A percentile compares a stretch with the other conserved stretches of the same genome.
Evolutionary conservation across 2,797 vertebrate species (phyloP).

Genomic region (Typhlichthys eigenmanni): DNA sequence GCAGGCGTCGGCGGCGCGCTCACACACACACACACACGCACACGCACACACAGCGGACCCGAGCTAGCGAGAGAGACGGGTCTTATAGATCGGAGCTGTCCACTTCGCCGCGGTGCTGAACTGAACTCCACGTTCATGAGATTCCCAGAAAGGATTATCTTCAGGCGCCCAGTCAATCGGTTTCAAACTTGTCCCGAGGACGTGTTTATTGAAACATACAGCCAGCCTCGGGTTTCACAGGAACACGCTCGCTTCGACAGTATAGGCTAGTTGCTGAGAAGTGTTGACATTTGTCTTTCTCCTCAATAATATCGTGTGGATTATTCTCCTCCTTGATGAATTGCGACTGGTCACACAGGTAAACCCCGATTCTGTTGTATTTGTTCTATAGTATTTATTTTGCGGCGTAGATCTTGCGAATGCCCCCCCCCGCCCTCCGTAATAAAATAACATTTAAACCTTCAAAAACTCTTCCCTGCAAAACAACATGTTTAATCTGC

Average conservation of each 20-base stretch:
- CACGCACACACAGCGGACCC: constrained; percentile 62
- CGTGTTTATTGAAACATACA: constrained; percentile 44
- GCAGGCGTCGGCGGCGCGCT: constrained; percentile 17
- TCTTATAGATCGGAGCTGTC: constrained; percentile 74
- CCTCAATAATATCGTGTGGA: constrained; percentile 55
- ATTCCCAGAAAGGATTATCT: constrained; percentile 61
- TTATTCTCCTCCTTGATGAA: constrained; percentile 67
- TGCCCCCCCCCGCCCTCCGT: too few relatives aligned
- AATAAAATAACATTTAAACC: too few relatives aligned
- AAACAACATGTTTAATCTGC: too few relatives aligned
- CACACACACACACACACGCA: too few relatives aligned
- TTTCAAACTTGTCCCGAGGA: constrained; percentile 63
- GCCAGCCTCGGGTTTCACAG: constrained; percentile 54
- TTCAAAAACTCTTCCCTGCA: too few relatives aligned
- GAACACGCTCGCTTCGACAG: constrained; percentile 35
- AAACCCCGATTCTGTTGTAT: constrained; percentile 3
- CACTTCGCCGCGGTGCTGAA: constrained; percentile 75
- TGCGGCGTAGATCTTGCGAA: too few relatives aligned
- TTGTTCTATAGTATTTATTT: background rate
- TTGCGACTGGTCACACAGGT: constrained; percentile 71
- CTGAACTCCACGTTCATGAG: constrained; percentile 20
- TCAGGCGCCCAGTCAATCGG: constrained; percentile 21
- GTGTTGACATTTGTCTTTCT: constrained; percentile 29
- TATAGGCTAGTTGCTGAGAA: constrained; percentile 50
- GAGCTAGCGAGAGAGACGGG: constrained; percentile 54